Percentiles rank a stretch among this genome's conserved stretches.
Conservation (phyloP, 2,113 vertebrate species). For the Macrotus californicus region DNA sequence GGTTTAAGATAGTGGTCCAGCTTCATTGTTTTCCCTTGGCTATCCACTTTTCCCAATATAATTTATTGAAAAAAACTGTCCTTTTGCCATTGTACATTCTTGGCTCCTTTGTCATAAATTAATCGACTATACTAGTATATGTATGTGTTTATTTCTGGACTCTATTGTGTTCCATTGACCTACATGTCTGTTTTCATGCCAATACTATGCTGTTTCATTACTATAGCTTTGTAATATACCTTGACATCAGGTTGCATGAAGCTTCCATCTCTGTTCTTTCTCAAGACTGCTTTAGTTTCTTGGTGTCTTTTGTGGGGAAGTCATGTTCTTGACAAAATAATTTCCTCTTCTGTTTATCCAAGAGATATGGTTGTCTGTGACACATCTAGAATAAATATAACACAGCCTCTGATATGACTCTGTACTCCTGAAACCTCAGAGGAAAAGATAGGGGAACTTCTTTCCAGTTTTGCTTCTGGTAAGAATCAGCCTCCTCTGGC, state of each 20-base stretch:
- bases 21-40: neutral
- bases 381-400: neutral
- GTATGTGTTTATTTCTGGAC: neutral
- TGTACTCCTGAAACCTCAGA: neutral
- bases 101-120: neutral
- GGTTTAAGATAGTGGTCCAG: neutral
- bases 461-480: neutral
- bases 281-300: neutral
- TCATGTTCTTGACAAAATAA: constrained; percentile 30
- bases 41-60: neutral
- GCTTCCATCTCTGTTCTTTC: neutral
- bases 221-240: neutral
- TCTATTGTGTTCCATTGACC: neutral
- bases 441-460: neutral
- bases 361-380: constrained; percentile 30
- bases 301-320: neutral
- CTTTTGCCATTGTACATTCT: neutral
- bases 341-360: constrained; percentile 37
- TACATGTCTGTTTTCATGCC: neutral
- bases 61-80: neutral
- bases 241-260: neutral
- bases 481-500: neutral
- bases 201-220: neutral
- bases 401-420: constrained; percentile 8
- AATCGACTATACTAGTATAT: neutral